Evolutionary conservation across 2,888 invertebrate genomes (phyloP).

Genomic region (Serripes groenlandicus): DNA sequence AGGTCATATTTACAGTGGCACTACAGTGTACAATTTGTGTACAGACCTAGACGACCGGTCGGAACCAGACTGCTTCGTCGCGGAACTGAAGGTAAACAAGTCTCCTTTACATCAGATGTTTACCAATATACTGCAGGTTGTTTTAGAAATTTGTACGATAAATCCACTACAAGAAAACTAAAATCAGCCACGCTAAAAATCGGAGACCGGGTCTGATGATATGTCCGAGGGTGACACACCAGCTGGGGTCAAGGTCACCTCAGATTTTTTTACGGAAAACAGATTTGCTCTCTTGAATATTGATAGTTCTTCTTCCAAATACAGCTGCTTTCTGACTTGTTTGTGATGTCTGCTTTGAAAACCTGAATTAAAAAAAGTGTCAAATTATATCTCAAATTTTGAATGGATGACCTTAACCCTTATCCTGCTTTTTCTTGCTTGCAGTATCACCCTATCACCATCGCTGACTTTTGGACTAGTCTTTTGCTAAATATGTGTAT

Average conservation of each 20-base stretch:
- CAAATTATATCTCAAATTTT: too few species aligned
- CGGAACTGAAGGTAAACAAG: slow-evolving; percentile 70
- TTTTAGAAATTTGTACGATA: not conserved
- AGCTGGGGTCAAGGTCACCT: not conserved
- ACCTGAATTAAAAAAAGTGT: too few species aligned
- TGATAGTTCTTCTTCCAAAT: too few species aligned
- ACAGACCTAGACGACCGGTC: slow-evolving; percentile 71
- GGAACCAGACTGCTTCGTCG: slow-evolving; percentile 72
- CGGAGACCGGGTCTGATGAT: not conserved
- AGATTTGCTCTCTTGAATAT: slow-evolving; percentile 60
- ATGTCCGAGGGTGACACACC: slow-evolving; percentile 2
- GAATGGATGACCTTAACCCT: too few species aligned
- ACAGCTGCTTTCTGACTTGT: too few species aligned
- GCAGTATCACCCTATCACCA: too few species aligned
- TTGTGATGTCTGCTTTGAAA: too few species aligned
- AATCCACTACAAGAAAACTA: not conserved
- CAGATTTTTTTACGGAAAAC: slow-evolving; percentile 30
- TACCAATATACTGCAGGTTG: not conserved
- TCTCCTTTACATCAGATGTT: slow-evolving; percentile 64
- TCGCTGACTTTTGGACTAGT: too few species aligned
- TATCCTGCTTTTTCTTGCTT: too few species aligned
- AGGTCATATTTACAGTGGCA: slow-evolving; percentile 78
- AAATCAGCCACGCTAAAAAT: slow-evolving; percentile 20
- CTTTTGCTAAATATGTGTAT: too few species aligned
- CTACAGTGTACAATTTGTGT: slow-evolving; percentile 81